Evolutionary conservation across 1,140 invertebrate species (phyloP).

Genomic region (Aphidius gifuensis): DNA sequence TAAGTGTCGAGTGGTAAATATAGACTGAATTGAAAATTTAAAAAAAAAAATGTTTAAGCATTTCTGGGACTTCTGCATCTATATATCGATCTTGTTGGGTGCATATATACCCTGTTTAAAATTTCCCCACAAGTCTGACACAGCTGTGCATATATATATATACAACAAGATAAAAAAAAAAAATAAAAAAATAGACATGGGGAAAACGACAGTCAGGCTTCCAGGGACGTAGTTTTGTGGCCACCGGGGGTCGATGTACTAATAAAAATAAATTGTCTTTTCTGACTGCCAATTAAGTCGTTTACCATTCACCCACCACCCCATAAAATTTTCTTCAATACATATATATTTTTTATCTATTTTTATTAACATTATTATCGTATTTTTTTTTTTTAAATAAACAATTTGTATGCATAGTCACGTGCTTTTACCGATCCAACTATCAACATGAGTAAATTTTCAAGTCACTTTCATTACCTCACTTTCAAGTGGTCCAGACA

Average conservation of each 20-base stretch:
- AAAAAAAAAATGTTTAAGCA: neutral
- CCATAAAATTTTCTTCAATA: constrained; percentile 9
- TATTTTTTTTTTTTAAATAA: constrained; percentile 15
- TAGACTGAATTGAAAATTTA: neutral
- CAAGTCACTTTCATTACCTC: constrained; percentile 20
- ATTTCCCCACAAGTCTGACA: neutral
- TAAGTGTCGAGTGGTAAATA: no score
- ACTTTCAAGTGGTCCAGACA: neutral
- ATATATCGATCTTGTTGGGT: constrained; percentile 12
- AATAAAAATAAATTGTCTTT: constrained; percentile 45
- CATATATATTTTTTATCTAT: neutral
- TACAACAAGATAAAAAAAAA: no score
- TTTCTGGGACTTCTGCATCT: constrained; percentile 2
- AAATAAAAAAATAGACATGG: no score
- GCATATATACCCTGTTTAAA: neutral
- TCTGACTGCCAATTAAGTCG: constrained; percentile 35
- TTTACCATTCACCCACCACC: constrained; percentile 24
- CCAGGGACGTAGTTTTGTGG: no score
- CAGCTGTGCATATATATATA: neutral
- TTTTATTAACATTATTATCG: constrained; percentile 13
- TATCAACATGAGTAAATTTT: neutral
- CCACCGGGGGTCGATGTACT: constrained; percentile 14
- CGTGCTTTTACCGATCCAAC: constrained; percentile 7
- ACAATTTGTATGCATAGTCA: constrained; percentile 22
- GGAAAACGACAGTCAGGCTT: no score